Percentiles rank a stretch among this genome's conserved stretches.
Evolutionary conservation across 1,140 invertebrate genomes (phyloP).

Genomic region (Sinonovacula constricta): DNA sequence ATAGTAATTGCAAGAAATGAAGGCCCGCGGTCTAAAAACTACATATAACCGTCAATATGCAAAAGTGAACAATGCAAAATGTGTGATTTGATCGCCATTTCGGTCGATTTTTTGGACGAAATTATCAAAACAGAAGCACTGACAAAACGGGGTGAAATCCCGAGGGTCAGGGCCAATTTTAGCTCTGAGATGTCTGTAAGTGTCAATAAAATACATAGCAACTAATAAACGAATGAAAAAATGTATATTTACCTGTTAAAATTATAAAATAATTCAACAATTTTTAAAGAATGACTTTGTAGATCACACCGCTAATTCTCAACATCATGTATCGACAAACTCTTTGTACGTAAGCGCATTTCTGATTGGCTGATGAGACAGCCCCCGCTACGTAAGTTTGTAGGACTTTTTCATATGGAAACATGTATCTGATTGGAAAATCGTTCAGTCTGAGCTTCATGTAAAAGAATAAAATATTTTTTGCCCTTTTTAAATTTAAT

Average conservation of each 20-base stretch:
- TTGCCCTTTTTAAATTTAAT: background rate
- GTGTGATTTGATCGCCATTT: constrained; percentile 55
- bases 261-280: constrained; percentile 42
- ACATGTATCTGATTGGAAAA: background rate
- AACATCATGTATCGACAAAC: constrained; percentile 55
- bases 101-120: constrained; percentile 55
- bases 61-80: constrained; percentile 52
- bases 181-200: constrained; percentile 2
- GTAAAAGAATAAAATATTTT: background rate
- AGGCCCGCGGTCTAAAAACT: no score
- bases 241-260: constrained; percentile 50
- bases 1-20: no score
- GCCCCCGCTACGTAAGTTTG: constrained; percentile 3
- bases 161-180: constrained; percentile 12
- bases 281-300: constrained; percentile 56
- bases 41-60: constrained; percentile 18
- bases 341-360: constrained; percentile 13
- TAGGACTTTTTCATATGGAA: background rate
- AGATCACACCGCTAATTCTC: constrained; percentile 56
- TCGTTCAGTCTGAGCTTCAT: background rate
- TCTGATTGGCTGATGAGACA: constrained; percentile 30
- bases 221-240: background rate
- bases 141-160: constrained; percentile 43
- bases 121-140: constrained; percentile 55
- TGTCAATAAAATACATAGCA: background rate